Percentiles rank a stretch among this genome's conserved stretches.
These are phyloP conservation scores for Aleiodes testaceus DNA, from an alignment of 2,888 invertebrate species.

Conservation along the genomic window DNA sequence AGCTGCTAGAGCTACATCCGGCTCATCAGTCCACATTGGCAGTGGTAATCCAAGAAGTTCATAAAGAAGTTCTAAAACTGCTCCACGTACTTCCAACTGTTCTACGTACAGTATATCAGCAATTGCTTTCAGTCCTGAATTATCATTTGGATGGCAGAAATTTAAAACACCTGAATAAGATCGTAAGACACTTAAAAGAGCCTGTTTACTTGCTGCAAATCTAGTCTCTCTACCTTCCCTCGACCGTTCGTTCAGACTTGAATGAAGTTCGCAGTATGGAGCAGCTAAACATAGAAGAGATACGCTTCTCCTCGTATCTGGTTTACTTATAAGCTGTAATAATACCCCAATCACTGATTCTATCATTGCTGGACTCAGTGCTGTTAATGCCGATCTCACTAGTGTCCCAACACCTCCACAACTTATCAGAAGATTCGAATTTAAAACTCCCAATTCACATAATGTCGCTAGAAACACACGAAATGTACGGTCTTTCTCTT, in stretches of 20 bases:
- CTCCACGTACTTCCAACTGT: constrained; percentile 92
- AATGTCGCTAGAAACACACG: constrained; percentile 90
- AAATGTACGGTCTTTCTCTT: constrained; percentile 88
- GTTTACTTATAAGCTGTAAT: constrained; percentile 88
- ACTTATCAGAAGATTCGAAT: constrained; percentile 85
- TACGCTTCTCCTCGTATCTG: constrained; percentile 85
- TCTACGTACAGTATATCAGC: constrained; percentile 89
- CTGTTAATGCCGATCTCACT: constrained; percentile 87
- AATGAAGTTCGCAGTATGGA: constrained; percentile 94
- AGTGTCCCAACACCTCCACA: constrained; percentile 89
- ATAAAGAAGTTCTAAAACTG: constrained; percentile 92
- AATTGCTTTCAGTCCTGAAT: constrained; percentile 84
- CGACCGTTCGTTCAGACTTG: constrained; percentile 60
- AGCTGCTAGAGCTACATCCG: constrained; percentile 89
- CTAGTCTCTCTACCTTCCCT: constrained; percentile 81
- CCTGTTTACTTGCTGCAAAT: constrained; percentile 89
- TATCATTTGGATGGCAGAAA: constrained; percentile 86
- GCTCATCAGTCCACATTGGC: constrained; percentile 95
- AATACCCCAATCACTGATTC: constrained; percentile 93
- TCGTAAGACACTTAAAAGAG: constrained; percentile 86
- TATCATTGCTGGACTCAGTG: constrained; percentile 90
- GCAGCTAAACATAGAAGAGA: constrained; percentile 92
- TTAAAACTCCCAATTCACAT: constrained; percentile 91
- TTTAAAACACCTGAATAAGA: constrained; percentile 95
- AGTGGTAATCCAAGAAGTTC: constrained; percentile 91